Percentiles rank a stretch among this genome's conserved stretches.
phyloP scores from a whole-genome alignment of 2,113 vertebrate genomes.

The Mixornis gularis region DNA sequence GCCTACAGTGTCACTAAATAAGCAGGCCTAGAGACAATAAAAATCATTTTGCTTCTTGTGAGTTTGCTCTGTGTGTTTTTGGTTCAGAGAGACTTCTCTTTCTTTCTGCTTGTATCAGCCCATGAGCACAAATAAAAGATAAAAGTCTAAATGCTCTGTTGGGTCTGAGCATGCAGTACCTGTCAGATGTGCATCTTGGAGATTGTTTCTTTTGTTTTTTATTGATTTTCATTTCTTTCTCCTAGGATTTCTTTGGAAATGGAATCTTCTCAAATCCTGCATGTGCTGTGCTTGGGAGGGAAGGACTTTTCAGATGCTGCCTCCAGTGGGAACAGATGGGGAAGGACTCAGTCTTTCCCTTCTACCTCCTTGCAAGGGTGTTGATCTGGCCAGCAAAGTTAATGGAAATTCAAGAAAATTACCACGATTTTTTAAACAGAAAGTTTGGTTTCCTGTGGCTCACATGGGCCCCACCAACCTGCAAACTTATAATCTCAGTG shows the following conservation, averaged over 20 bases:
- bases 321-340: background rate
- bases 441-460: background rate
- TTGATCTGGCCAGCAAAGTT: background rate
- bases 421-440: background rate
- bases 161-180: background rate
- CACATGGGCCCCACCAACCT: accelerated
- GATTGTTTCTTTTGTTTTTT: background rate
- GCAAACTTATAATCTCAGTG: background rate
- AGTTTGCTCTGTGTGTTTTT: background rate
- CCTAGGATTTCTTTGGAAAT: background rate
- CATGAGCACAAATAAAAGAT: background rate
- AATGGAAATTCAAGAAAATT: background rate
- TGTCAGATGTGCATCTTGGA: background rate
- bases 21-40: background rate
- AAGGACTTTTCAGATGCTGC: background rate
- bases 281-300: background rate
- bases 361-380: background rate
- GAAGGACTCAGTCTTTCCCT: background rate
- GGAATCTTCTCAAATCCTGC: background rate
- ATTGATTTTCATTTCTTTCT: background rate
- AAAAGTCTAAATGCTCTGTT: background rate
- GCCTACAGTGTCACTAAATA: background rate
- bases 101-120: background rate
- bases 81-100: background rate
- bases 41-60: background rate